These are phyloP conservation scores for Poeciliopsis infans DNA, from an alignment of 2,797 vertebrate genomes.

Conservation along the genomic window DNA sequence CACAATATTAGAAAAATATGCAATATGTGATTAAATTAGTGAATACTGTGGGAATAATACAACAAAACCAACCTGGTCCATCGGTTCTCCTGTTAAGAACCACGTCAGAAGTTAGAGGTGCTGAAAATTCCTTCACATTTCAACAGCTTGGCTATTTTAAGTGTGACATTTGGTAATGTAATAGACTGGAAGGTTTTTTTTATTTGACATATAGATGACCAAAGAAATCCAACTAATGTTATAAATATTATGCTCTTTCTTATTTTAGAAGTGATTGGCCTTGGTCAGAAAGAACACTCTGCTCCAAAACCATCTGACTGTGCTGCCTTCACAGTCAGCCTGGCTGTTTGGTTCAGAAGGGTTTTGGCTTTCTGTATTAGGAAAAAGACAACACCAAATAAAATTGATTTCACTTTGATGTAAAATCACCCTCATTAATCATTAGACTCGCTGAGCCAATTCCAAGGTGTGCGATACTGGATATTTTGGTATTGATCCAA, in stretches of 20 bases:
- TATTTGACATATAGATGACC: neutral
- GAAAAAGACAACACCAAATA: neutral
- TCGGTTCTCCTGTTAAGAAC: too few species aligned
- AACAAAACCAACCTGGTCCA: too few species aligned
- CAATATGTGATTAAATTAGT: too few species aligned
- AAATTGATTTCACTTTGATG: neutral
- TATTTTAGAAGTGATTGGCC: neutral
- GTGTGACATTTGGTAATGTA: too few species aligned
- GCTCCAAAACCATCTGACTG: neutral
- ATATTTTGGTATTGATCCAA: too few species aligned
- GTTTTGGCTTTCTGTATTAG: neutral
- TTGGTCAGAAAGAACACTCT: neutral
- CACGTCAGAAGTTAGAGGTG: too few species aligned
- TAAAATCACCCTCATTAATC: neutral
- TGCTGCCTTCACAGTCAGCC: neutral
- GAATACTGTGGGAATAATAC: too few species aligned
- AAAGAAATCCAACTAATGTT: neutral
- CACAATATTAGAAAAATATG: too few species aligned
- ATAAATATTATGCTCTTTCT: neutral
- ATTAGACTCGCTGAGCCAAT: neutral
- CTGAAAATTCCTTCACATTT: neutral
- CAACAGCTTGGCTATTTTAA: neutral
- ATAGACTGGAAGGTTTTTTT: neutral
- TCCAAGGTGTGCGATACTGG: neutral
- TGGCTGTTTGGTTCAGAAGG: neutral